Conservation (phyloP, 2,113 vertebrate genomes). For the Ophthalmolycus amberensis region DNA sequence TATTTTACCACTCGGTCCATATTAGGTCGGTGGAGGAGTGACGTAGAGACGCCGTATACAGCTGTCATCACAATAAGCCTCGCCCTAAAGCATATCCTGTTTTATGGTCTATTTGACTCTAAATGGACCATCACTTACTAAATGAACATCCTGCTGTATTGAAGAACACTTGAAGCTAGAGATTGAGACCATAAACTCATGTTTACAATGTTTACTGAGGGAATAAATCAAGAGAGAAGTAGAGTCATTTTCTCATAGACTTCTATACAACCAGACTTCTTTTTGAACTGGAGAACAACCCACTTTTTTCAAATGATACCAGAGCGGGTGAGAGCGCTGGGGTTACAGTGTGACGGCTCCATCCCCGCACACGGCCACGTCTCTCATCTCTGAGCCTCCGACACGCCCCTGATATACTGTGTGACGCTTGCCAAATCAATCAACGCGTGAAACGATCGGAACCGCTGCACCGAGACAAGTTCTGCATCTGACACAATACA, state of each 20-base stretch:
- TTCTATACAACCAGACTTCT: not conserved
- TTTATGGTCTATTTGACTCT: too few species aligned
- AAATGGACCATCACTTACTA: too few species aligned
- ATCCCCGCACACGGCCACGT: not conserved
- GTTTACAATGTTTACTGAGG: too few species aligned
- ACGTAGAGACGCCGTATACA: not conserved
- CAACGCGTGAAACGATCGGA: conserved; percentile 25
- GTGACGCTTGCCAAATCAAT: conserved; percentile 12
- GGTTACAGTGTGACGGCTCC: not conserved
- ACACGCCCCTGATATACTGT: not conserved
- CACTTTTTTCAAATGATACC: not conserved
- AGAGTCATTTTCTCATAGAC: not conserved
- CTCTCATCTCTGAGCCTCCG: not conserved
- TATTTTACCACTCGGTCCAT: not conserved
- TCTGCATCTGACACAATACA: conserved; percentile 41
- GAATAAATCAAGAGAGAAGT: too few species aligned
- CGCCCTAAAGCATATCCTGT: too few species aligned
- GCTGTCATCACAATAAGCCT: too few species aligned
- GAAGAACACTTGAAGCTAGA: too few species aligned
- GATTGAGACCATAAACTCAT: too few species aligned
- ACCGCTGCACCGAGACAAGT: not conserved
- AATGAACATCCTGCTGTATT: too few species aligned
- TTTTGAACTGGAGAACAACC: not conserved
- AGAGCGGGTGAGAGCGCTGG: not conserved
- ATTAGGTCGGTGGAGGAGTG: not conserved